Conservation (phyloP, 2,113 vertebrate genomes). For the Opisthocomus hoazin region DNA sequence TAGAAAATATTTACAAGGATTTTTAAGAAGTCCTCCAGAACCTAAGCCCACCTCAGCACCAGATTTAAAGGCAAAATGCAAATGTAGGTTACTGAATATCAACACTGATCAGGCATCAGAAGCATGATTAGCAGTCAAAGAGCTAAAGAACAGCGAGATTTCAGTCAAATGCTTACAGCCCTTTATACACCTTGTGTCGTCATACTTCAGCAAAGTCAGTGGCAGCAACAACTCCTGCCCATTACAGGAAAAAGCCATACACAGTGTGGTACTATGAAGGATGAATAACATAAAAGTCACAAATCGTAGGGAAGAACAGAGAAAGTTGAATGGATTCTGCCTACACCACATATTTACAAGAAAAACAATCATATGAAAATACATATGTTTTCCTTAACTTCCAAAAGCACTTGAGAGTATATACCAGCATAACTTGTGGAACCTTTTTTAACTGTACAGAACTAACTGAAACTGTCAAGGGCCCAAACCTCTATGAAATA, state of each 20-base stretch:
- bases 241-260: neutral
- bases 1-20: neutral
- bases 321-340: neutral
- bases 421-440: neutral
- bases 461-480: neutral
- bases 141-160: neutral
- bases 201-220: neutral
- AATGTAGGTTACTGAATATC: neutral
- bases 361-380: neutral
- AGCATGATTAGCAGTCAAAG: neutral
- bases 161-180: neutral
- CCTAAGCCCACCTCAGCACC: neutral
- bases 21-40: neutral
- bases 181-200: neutral
- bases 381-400: neutral
- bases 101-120: neutral
- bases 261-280: neutral
- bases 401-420: neutral
- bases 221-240: neutral
- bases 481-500: neutral
- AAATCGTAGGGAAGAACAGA: neutral
- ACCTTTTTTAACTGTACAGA: neutral
- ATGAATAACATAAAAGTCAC: neutral
- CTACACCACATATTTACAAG: neutral
- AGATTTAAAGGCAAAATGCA: neutral